Base-by-base conservation (phyloP, 2,888 invertebrate genomes). In the Iselma pallidipennis region DNA sequence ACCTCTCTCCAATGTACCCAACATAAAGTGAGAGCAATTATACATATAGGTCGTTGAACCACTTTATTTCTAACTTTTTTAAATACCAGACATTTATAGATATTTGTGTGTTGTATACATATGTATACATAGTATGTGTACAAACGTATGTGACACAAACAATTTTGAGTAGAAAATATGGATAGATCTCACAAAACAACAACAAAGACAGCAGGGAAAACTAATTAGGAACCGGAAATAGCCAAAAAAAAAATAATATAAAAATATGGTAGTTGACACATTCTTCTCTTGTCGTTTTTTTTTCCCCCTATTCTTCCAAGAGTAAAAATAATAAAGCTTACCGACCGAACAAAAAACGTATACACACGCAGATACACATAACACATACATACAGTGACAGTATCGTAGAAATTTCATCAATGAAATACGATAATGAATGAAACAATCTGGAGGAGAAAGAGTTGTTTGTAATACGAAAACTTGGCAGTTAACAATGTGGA, bases 31-130 rank as follows among this genome's bases (percentile, higher is more conserved):
- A 37, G 37, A 37, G 37, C 37, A 56, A 60, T 56, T 56, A 37
- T 16, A 52, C 52, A 45, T 56, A 48, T 50, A 33, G 60, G 60
- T 60, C 60, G 52, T 60, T 60, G 60, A 60, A 60, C 60, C 52
- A 60, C 52, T 58, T 60, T 56, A 60, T 60, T 60, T 60, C 48
- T 56, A 52, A 60, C 53, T 52, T 56, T 60, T 60, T 60, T 50
- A 28, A 28, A 50, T 50, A 37, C 37, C 37, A 37, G 50, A 25
- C 28, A 50, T 50, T 50, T 29, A 50, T 26, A 55, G 49, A 55
- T 26, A 59, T 49, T 37, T 16, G 29, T 29, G 53, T 16, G 6
- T n/a, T n/a, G n/a, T n/a, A n/a, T n/a, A n/a, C n/a, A n/a, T n/a
- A n/a, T n/a, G n/a, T n/a, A n/a, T n/a, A n/a, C n/a, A n/a, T n/a